These are phyloP conservation scores for Microtus richardsoni DNA, from an alignment of 2,113 vertebrate species.

Conservation along the genomic window DNA sequence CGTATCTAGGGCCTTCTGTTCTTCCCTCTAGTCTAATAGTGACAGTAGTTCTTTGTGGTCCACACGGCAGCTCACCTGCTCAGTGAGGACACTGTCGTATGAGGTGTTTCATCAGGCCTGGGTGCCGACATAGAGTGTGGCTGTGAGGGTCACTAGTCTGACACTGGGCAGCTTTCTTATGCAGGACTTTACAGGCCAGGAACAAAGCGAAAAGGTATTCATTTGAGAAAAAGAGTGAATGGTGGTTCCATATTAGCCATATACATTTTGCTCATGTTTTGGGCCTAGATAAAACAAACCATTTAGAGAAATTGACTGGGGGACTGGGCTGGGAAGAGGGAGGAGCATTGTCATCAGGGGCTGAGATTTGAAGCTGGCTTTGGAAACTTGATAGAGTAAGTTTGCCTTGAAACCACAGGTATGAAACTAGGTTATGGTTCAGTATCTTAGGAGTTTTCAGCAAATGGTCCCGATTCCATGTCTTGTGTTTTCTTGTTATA, in stretches of 20 bases:
- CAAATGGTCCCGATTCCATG: background rate
- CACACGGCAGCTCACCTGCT: background rate
- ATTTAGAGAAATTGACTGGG: background rate
- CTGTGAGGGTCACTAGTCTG: background rate
- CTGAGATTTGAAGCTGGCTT: background rate
- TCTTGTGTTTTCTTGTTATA: background rate
- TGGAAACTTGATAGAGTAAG: background rate
- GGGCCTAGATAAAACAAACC: background rate
- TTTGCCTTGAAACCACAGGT: background rate
- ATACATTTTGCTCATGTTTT: conserved; percentile 19
- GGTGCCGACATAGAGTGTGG: background rate
- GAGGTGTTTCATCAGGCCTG: background rate
- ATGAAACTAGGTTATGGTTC: background rate
- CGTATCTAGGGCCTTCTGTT: background rate
- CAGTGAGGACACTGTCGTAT: background rate
- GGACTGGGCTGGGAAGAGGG: background rate
- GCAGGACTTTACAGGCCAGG: background rate
- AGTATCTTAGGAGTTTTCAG: background rate
- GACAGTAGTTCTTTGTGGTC: background rate
- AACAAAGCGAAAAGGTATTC: background rate
- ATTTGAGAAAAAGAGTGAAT: background rate
- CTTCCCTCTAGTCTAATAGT: background rate
- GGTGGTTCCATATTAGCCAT: background rate
- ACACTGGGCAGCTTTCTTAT: background rate
- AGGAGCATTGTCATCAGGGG: background rate